Evolutionary conservation across 2,113 vertebrate genomes (phyloP).

Genomic region (Sitta europaea): DNA sequence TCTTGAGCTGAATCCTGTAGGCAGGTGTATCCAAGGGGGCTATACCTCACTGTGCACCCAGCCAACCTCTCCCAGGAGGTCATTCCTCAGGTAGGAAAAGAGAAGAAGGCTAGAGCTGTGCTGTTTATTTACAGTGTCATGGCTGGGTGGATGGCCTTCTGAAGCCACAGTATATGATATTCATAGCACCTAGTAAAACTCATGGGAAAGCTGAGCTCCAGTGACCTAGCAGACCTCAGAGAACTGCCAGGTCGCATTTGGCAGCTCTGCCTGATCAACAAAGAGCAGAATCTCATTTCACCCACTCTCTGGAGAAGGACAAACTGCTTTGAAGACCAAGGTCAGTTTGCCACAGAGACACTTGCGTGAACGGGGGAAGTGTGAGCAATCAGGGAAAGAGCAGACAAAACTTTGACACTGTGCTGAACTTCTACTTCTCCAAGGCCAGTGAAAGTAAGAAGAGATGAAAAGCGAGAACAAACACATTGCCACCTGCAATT

Average conservation of each 20-base stretch:
- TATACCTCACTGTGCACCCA: background rate
- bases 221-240: background rate
- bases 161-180: background rate
- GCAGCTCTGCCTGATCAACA: background rate
- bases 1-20: background rate
- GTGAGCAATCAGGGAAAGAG: background rate
- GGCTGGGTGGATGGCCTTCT: background rate
- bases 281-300: background rate
- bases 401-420: background rate
- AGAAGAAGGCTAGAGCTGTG: background rate
- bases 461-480: background rate
- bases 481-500: background rate
- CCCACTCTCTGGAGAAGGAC: background rate
- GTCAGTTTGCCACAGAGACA: background rate
- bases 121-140: background rate
- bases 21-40: background rate
- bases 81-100: background rate
- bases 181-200: background rate
- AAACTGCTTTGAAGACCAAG: background rate
- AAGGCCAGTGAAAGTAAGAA: background rate
- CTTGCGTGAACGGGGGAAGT: background rate
- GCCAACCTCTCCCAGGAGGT: background rate
- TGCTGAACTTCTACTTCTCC: background rate
- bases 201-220: constrained; percentile 6
- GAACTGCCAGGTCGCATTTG: background rate